Evolutionary conservation across 2,113 vertebrate species (phyloP).

Genomic region (Eubucco bourcierii): DNA sequence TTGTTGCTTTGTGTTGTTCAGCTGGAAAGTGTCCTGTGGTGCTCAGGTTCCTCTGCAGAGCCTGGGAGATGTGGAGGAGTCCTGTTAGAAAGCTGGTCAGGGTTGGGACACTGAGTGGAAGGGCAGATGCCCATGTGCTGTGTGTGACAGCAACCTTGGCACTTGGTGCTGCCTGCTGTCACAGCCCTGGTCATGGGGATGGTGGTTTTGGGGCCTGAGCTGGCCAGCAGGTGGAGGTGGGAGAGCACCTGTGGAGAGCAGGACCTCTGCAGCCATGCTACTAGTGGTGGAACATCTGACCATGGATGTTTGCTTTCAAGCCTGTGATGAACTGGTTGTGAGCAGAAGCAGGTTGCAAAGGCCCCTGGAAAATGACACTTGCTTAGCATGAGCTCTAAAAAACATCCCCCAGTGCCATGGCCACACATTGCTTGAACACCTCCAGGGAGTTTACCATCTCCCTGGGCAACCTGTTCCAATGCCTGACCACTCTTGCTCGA

Average conservation of each 20-base stretch:
- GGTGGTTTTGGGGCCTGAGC: rapidly evolving
- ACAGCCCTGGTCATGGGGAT: neutral
- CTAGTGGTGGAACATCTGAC: neutral
- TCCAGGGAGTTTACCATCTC: too few species aligned
- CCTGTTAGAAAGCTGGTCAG: neutral
- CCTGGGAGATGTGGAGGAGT: neutral
- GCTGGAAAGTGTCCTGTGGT: neutral
- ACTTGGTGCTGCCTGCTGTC: neutral
- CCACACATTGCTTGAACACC: too few species aligned
- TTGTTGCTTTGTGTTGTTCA: neutral
- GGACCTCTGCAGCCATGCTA: neutral
- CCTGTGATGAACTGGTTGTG: neutral
- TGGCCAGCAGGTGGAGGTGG: neutral
- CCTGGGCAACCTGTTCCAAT: too few species aligned
- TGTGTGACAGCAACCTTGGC: neutral
- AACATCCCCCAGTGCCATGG: too few species aligned
- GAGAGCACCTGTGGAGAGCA: neutral
- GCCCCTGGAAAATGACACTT: neutral
- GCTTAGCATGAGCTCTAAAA: neutral
- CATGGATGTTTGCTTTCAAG: neutral
- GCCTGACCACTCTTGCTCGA: too few species aligned
- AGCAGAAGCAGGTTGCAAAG: neutral
- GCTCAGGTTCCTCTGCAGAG: neutral
- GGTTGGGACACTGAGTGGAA: rapidly evolving
- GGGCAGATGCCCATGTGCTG: neutral